phyloP scores from a whole-genome alignment of 2,113 vertebrate genomes.

The Alosa alosa region DNA sequence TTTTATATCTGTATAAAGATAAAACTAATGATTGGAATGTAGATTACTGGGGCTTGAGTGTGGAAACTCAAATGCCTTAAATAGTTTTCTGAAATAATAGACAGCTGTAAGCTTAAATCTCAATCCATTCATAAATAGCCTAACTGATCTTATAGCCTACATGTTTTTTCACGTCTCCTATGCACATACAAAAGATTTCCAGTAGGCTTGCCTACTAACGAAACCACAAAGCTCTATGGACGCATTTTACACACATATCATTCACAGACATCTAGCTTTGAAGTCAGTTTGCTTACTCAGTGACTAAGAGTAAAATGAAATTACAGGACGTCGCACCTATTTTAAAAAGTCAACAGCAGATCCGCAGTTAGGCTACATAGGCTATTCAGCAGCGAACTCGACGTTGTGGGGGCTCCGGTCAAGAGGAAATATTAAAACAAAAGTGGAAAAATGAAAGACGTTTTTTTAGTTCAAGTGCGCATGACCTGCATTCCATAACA shows the following conservation, averaged over 20 bases:
- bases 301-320: not conserved
- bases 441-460: not conserved
- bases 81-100: not conserved
- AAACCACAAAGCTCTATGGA: not conserved
- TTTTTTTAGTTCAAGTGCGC: not conserved
- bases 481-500: constrained; percentile 32
- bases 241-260: not conserved
- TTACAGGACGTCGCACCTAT: not conserved
- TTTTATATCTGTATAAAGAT: not conserved
- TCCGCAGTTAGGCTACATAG: constrained; percentile 15
- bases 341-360: constrained; percentile 19
- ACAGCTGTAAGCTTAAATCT: not conserved
- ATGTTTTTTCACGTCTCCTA: not conserved
- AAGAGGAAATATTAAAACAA: not conserved
- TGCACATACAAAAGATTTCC: not conserved
- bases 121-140: not conserved
- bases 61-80: not conserved
- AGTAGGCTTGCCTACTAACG: not conserved
- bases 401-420: not conserved
- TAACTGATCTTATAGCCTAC: not conserved
- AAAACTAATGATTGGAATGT: constrained; percentile 18
- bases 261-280: not conserved
- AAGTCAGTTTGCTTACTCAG: not conserved
- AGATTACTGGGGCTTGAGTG: not conserved
- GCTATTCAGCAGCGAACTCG: constrained; percentile 12